Base-by-base conservation (phyloP, 2,797 vertebrate species). In the Megalops cyprinoides region DNA sequence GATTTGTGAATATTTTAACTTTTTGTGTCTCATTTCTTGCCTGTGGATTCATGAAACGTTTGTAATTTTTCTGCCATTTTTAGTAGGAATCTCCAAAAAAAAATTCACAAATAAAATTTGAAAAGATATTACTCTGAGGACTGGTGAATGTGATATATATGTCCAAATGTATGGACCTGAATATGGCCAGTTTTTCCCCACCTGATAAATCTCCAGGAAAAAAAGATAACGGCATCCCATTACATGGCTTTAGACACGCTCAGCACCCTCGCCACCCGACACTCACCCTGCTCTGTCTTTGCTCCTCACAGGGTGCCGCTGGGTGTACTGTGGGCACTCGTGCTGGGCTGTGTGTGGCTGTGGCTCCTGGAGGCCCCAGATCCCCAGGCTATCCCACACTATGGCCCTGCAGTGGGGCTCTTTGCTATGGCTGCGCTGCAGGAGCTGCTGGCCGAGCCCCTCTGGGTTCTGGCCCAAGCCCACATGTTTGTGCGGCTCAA, bases 401-500 rank as follows among this genome's bases (percentile, higher is more conserved):
- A 99, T 53, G 89, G 93, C 78, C 89, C 94, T 4, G 97, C 95
- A 76, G 97, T 99, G 78, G 87, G 95, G 84, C 71, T 96, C 62
- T 99, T 99, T 86, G 96, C 94, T 58, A 80, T 98, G 79, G 95
- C 97, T 0, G 96, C 97, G 0, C 84, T 99, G 77, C 93, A 96
- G 86, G 98, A 99, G 89, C 95, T 99, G 82, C 91, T 99, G 58
- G 95, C 93, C 39, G 98, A 99, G 86, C 98, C 98, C 0, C 91
- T 98, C 77, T 98, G 97, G 97, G 95, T 99, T 67, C 93, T 99
- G 90, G 97, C 97, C 84, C 97, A 99, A 84, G 94, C 93, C 65
- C 97, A 98, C 89, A 96, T 99, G 95, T 96, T 99, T 79, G 91
- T 99, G 69, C 95, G 90, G 25, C 92, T 99, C 71, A 99, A 99